Evolutionary conservation across 2,797 vertebrate genomes (phyloP).

Genomic region (Tolypeutes matacus): DNA sequence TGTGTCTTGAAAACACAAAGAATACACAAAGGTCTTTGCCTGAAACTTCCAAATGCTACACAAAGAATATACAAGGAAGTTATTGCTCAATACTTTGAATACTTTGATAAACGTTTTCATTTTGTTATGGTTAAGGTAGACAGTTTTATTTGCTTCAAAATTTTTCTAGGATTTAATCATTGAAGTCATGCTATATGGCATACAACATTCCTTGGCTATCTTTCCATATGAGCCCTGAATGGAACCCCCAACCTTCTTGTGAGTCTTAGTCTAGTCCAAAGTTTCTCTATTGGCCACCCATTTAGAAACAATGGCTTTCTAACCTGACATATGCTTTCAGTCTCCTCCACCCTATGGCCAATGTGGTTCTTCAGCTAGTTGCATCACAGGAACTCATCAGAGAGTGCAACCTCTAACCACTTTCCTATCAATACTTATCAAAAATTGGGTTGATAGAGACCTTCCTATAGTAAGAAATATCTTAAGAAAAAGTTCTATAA

Average conservation of each 20-base stretch:
- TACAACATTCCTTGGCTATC: too few species aligned
- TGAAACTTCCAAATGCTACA: neutral
- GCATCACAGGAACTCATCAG: rapidly evolving
- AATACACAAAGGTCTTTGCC: neutral
- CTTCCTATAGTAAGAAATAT: neutral
- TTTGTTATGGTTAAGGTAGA: neutral
- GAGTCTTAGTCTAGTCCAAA: neutral
- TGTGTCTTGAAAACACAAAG: constrained; percentile 33
- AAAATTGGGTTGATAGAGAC: neutral
- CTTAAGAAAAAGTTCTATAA: neutral
- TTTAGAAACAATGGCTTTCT: neutral
- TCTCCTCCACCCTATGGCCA: neutral
- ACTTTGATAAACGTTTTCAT: neutral
- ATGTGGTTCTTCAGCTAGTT: neutral
- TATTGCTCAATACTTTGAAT: neutral
- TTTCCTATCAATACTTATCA: neutral
- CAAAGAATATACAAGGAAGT: neutral
- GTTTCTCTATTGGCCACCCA: neutral
- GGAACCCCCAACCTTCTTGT: neutral
- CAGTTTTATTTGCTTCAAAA: neutral
- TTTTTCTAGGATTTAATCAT: neutral
- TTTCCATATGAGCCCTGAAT: neutral
- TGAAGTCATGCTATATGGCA: neutral
- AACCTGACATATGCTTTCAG: neutral
- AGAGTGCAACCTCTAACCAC: neutral